Base-by-base conservation (phyloP, 2,113 vertebrate genomes). In the Nestor notabilis region DNA sequence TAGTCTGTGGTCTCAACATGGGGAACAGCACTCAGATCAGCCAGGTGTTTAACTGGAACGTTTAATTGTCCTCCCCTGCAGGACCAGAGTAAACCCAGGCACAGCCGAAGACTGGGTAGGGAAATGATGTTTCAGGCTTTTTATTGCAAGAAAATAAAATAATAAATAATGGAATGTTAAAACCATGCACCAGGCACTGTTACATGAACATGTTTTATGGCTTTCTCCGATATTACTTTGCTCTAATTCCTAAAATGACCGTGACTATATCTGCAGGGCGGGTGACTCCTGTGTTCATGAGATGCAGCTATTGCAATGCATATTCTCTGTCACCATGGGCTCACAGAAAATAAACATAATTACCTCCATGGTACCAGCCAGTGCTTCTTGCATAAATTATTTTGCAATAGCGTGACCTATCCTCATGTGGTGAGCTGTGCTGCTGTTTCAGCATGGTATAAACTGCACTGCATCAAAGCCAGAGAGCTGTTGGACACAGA, bases 321-420 rank as follows among this genome's bases (percentile, higher is more conserved):
- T 31, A 39, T 77, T 90, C 83, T 28, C 88, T 56, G 66, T 81
- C 87, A 92, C 77, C 46, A 7, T 35, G 53, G 82, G 58, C 70
- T 90, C 80, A 43, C 65, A 65, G 89, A 90, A 49, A 95, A 95
- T 87, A 87, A 97, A 79, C 76, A 55, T 86, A 85, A 95, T 95
- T 89, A 72, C 85, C 56, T 76, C 46, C n/a, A 47, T 0, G 1
- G 46, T 55, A 74, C 39, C 63, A 89, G 37, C 5, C 55, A 52
- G 65, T 33, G 41, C 60, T 76, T 83, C 56, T 87, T 1, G 4
- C 79, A 91, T 79, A 89, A 91, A 89, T 84, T 84, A 82, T 72
- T 92, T 95, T 80, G 43, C 87, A 95, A 44, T 65, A 33, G 61
- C 2, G 1, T 93, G 92, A 70, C 81, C 75, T 70, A 53, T 28